Evolutionary conservation across 2,888 invertebrate genomes (phyloP).

Genomic region (Acrobasis repandana): DNA sequence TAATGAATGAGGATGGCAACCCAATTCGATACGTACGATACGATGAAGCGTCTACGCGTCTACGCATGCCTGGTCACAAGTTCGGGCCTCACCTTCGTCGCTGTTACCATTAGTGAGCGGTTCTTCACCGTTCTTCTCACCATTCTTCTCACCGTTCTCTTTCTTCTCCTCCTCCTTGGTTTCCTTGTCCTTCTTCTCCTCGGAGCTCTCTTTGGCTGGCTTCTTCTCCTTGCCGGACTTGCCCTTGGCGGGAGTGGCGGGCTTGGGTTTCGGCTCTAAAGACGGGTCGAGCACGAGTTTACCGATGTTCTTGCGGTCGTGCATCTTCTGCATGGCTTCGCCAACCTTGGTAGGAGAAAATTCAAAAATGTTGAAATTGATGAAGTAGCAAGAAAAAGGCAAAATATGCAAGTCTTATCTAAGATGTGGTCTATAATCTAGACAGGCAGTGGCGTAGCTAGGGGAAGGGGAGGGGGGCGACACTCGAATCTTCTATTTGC

Average conservation of each 20-base stretch:
- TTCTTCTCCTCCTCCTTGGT: slow-evolving; percentile 81
- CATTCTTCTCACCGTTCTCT: slow-evolving; percentile 76
- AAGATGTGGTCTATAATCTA: too few relatives aligned
- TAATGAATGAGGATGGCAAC: slow-evolving; percentile 21
- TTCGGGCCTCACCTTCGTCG: slow-evolving; percentile 79
- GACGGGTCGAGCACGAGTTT: slow-evolving; percentile 93
- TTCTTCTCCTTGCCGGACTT: slow-evolving; percentile 89
- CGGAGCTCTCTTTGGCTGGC: slow-evolving; percentile 84
- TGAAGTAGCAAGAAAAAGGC: too few relatives aligned
- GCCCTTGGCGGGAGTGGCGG: slow-evolving; percentile 89
- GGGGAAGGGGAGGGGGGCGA: too few relatives aligned
- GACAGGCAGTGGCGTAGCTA: too few relatives aligned
- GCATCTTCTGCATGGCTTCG: slow-evolving; percentile 96
- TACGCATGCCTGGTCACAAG: slow-evolving; percentile 63
- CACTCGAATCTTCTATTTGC: too few relatives aligned
- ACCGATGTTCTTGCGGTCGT: slow-evolving; percentile 95
- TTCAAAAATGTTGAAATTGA: background rate
- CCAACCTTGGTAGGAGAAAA: slow-evolving; percentile 82
- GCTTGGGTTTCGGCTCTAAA: slow-evolving; percentile 90
- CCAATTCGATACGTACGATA: slow-evolving; percentile 32
- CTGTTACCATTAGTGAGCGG: slow-evolving; percentile 80
- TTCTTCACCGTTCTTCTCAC: slow-evolving; percentile 80
- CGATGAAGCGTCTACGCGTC: slow-evolving; percentile 62
- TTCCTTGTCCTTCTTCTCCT: slow-evolving; percentile 86
- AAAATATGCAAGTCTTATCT: too few relatives aligned